Evolutionary conservation across 2,113 vertebrate species (phyloP), one percentile per base, ranked within the genome.

Genomic region (Tragelaphus scriptus): DNA sequence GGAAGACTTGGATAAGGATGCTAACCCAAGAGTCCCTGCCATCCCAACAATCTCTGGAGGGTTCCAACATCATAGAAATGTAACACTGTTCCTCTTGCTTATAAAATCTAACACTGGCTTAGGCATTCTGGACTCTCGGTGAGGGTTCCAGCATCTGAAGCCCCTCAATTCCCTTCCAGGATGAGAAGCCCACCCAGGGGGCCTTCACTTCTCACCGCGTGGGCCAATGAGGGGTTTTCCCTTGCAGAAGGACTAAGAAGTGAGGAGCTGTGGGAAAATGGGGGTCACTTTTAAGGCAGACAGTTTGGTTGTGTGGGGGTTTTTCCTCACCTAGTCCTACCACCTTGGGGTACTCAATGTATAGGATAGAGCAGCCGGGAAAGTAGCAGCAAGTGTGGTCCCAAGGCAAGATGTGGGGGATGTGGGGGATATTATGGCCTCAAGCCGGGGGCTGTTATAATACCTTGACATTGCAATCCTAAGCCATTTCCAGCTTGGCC

Each of bases 211-310:
- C 98, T 98, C 97, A 98, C 97, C 90, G 90, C 8, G 81, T 93
- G 90, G 97, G 92, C 98, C 97, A 97, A 94, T 94, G 97, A 98
- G 96, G 98, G 94, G 94, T 98, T 97, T 98, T 98, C 98, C 98
- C 95, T 98, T 98, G 96, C 88, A 93, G 94, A 96, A 96, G 8
- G 91, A 86, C 93, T 96, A 98, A 98, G 98, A 97, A 95, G 97
- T 98, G 97, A 98, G 98, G 98, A 97, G 96, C 90, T 98, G 94
- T 98, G 98, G 98, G 98, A 98, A 98, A 98, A 96, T 97, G 96
- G 98, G 99, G 98, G 98, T 99, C 99, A 99, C 98, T 99, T 98
- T 99, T 99, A 99, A 99, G 99, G 99, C 99, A 99, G 99, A 99
- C 98, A 99, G 98, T 98, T 99, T 98, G 98, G 98, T 99, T 98